Conservation (phyloP, 2,888 invertebrate species). For the Lepidochrysops patricia region DNA sequence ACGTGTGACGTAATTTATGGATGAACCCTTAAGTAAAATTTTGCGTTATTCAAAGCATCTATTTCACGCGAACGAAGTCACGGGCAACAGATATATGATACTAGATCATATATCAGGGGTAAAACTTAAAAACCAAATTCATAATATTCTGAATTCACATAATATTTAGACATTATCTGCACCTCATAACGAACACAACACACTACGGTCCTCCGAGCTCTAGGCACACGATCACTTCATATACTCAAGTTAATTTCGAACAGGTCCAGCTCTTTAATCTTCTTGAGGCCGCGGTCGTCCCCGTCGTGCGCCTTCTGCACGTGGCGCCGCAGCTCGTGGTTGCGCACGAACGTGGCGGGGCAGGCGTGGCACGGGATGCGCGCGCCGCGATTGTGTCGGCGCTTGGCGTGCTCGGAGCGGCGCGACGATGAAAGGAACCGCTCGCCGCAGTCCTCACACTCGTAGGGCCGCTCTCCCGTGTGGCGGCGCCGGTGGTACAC, state of each 20-base stretch:
- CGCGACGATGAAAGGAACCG: conserved; percentile 58
- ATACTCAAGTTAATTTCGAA: neutral
- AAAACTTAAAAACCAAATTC: too few species aligned
- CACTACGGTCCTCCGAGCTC: too few species aligned
- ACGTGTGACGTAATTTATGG: too few species aligned
- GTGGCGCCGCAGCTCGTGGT: conserved; percentile 49
- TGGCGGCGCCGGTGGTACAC: conserved; percentile 62
- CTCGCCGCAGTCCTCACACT: conserved; percentile 57
- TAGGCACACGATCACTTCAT: neutral
- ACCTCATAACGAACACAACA: too few species aligned
- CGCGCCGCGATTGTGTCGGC: conserved; percentile 50
- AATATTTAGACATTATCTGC: too few species aligned
- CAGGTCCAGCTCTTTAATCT: neutral
- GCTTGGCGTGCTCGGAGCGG: conserved; percentile 54
- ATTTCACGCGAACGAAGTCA: too few species aligned
- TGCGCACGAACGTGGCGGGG: conserved; percentile 43
- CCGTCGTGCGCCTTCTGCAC: conserved; percentile 40
- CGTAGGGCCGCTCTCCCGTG: conserved; percentile 62
- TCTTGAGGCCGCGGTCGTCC: neutral
- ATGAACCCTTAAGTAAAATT: too few species aligned
- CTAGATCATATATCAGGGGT: too few species aligned
- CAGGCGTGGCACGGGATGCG: conserved; percentile 45
- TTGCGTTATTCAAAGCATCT: too few species aligned
- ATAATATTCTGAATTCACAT: too few species aligned
- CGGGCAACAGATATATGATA: too few species aligned